phyloP scores from a whole-genome alignment of 2,113 vertebrate genomes.

The Lynx canadensis region DNA sequence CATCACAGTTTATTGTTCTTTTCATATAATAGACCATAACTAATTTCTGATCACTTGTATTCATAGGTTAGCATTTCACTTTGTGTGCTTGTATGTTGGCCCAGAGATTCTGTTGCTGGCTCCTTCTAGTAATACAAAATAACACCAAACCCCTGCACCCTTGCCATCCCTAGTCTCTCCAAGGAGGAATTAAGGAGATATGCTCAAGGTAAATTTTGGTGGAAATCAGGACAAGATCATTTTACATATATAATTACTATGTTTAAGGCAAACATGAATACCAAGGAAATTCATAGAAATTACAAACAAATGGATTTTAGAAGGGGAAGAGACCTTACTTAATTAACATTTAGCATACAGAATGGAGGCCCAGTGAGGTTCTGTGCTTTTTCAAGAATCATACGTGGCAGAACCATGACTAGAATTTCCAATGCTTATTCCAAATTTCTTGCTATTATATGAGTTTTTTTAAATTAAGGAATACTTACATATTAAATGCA shows the following conservation, averaged over 20 bases:
- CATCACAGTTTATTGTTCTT: constrained; percentile 40
- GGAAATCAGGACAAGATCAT: background rate
- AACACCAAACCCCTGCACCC: background rate
- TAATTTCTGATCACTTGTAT: constrained; percentile 69
- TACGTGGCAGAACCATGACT: background rate
- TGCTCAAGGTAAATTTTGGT: background rate
- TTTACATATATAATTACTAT: background rate
- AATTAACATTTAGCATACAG: background rate
- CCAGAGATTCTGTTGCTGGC: background rate
- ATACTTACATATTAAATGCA: background rate
- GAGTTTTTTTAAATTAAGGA: background rate
- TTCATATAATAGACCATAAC: constrained; percentile 69
- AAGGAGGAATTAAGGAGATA: background rate
- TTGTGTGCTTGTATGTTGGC: constrained; percentile 63
- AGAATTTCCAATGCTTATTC: constrained; percentile 9
- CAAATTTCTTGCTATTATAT: background rate
- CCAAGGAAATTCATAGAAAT: constrained; percentile 5
- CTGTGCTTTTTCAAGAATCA: background rate
- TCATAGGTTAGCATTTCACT: constrained; percentile 76
- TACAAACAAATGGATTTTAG: constrained; percentile 22
- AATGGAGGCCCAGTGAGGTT: background rate
- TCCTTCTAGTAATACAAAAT: constrained; percentile 57
- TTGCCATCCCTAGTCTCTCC: background rate
- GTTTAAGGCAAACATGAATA: constrained; percentile 11
- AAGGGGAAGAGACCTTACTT: background rate